phyloP scores from a whole-genome alignment of 2,888 invertebrate genomes.

The Chrysina gloriosa region DNA sequence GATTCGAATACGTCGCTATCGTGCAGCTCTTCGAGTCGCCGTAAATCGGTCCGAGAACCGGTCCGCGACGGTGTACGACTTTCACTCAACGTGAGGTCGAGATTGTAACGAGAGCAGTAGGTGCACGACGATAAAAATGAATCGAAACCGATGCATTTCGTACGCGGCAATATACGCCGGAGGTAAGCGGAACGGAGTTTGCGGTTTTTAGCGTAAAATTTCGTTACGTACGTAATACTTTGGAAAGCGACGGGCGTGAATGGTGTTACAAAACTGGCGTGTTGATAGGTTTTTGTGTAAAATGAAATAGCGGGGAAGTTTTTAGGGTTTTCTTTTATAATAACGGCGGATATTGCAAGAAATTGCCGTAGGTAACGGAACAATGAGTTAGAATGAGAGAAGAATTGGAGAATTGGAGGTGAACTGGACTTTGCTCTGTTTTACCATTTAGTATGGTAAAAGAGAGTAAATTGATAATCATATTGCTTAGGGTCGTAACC shows the following conservation, averaged over 20 bases:
- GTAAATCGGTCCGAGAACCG: constrained; percentile 51
- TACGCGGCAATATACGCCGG: background rate
- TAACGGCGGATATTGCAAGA: too few relatives aligned
- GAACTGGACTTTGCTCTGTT: too few relatives aligned
- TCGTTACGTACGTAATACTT: background rate
- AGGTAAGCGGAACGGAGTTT: background rate
- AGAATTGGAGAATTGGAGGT: too few relatives aligned
- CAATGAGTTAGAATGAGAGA: too few relatives aligned
- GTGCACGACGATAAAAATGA: background rate
- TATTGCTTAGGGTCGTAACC: too few relatives aligned
- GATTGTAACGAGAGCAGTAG: constrained; percentile 54
- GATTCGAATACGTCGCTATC: background rate
- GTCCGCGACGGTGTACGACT: constrained; percentile 56
- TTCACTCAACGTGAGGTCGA: constrained; percentile 55
- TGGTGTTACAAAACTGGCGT: background rate
- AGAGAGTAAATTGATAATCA: too few relatives aligned
- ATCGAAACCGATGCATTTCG: background rate
- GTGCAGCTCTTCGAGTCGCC: background rate
- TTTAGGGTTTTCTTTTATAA: too few relatives aligned
- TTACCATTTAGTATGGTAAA: too few relatives aligned
- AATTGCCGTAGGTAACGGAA: too few relatives aligned
- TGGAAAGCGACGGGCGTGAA: background rate
- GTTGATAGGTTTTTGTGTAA: too few relatives aligned
- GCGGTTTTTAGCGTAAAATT: background rate
- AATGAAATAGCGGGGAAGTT: too few relatives aligned